These are phyloP conservation scores for Kryphioiulus occultus DNA, from an alignment of 2,888 invertebrate species.

Conservation along the genomic window DNA sequence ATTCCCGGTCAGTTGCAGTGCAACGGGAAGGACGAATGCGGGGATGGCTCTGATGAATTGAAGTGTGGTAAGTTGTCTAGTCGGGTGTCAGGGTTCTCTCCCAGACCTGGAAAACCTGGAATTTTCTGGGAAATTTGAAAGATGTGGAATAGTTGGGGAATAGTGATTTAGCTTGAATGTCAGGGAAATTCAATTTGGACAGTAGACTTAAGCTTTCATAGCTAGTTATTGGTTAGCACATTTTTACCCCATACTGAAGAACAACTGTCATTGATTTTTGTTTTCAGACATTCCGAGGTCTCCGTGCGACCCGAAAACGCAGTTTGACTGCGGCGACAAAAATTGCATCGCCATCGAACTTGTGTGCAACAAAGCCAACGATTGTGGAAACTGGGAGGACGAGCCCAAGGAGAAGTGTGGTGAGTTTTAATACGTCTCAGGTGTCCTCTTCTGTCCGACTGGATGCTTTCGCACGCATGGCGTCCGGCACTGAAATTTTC, in stretches of 20 bases:
- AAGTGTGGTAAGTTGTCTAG: constrained; percentile 71
- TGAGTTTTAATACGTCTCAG: constrained; percentile 59
- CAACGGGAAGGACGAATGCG: constrained; percentile 81
- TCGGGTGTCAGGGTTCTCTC: too few species aligned
- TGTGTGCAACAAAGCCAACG: constrained; percentile 84
- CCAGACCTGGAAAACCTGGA: too few species aligned
- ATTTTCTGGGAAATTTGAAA: too few species aligned
- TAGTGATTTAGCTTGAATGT: too few species aligned
- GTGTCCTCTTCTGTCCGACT: background rate
- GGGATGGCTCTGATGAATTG: constrained; percentile 84
- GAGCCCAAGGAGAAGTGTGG: constrained; percentile 81
- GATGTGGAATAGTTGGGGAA: too few species aligned
- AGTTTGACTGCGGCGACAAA: constrained; percentile 85
- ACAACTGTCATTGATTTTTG: too few species aligned
- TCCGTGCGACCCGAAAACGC: constrained; percentile 76
- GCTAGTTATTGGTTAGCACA: too few species aligned
- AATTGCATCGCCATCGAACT: constrained; percentile 80
- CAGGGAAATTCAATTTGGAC: too few species aligned
- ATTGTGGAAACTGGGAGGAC: constrained; percentile 89
- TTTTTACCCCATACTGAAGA: too few species aligned
- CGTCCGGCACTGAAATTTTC: background rate
- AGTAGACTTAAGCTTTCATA: too few species aligned
- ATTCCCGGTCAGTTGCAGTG: constrained; percentile 77
- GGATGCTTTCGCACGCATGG: background rate
- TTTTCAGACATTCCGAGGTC: constrained; percentile 57